Evolutionary conservation across 1,140 invertebrate genomes (phyloP).

Genomic region (Heliconius nattereri): DNA sequence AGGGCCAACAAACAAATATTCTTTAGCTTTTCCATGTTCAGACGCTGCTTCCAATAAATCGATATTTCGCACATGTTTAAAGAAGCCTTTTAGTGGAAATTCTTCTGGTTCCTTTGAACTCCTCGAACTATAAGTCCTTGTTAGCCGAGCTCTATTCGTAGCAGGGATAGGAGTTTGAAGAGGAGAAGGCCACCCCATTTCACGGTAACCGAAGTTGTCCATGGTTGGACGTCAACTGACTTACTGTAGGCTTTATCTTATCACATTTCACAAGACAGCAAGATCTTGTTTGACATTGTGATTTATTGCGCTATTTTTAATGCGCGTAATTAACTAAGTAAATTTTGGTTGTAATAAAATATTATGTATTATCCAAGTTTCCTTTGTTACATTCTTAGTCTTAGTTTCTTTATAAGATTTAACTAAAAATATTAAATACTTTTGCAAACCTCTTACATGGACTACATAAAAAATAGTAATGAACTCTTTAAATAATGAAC

Average conservation of each 20-base stretch:
- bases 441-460: background rate
- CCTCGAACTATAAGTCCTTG: slow-evolving; percentile 54
- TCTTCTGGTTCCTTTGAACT: slow-evolving; percentile 65
- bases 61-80: slow-evolving; percentile 65
- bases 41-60: slow-evolving; percentile 66
- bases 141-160: slow-evolving; percentile 52
- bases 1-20: slow-evolving; percentile 84
- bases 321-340: slow-evolving; percentile 50
- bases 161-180: slow-evolving; percentile 55
- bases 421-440: background rate
- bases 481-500: background rate
- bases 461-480: background rate
- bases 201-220: slow-evolving; percentile 78
- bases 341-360: slow-evolving; percentile 23
- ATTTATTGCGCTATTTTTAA: slow-evolving; percentile 73
- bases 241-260: slow-evolving; percentile 60
- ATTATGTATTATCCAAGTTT: slow-evolving; percentile 9
- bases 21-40: slow-evolving; percentile 68
- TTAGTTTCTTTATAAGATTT: background rate
- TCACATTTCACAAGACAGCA: slow-evolving; percentile 54
- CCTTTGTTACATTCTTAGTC: background rate
- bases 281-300: slow-evolving; percentile 59
- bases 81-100: slow-evolving; percentile 61
- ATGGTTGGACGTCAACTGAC: slow-evolving; percentile 51
- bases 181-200: slow-evolving; percentile 72